Evolutionary conservation across 1,140 invertebrate species (phyloP).

Genomic region (Aphaenogaster rudis): DNA sequence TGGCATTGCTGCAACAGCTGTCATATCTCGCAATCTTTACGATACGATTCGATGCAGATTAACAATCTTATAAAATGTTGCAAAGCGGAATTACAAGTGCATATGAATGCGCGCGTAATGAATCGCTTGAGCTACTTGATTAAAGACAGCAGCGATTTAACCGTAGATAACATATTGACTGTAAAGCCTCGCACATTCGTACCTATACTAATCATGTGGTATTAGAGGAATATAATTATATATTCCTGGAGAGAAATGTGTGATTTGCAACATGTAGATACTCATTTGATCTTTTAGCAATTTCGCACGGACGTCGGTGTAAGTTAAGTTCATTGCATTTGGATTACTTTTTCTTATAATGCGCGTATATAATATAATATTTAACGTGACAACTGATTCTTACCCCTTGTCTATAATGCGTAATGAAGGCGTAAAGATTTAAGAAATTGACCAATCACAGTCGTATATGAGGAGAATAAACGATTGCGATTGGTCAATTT

Average conservation of each 20-base stretch:
- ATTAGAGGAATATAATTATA: constrained; percentile 51
- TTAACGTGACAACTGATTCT: background rate
- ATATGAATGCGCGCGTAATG: constrained; percentile 21
- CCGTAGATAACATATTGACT: constrained; percentile 45
- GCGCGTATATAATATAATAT: constrained; percentile 12
- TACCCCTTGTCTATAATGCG: too few relatives aligned
- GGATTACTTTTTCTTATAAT: constrained; percentile 17
- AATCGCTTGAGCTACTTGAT: constrained; percentile 50
- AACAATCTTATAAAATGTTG: constrained; percentile 63
- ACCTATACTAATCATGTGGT: constrained; percentile 25
- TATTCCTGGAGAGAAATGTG: background rate
- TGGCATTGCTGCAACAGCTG: constrained; percentile 43
- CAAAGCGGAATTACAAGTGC: constrained; percentile 56
- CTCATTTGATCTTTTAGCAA: constrained; percentile 6
- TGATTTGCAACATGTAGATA: constrained; percentile 30
- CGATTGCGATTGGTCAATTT: too few relatives aligned
- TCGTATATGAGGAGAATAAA: too few relatives aligned
- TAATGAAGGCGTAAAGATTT: too few relatives aligned
- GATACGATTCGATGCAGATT: constrained; percentile 67
- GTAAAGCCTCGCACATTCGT: constrained; percentile 43
- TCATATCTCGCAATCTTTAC: constrained; percentile 73
- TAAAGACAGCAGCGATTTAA: constrained; percentile 46
- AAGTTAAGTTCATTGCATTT: constrained; percentile 18
- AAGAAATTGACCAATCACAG: too few relatives aligned
- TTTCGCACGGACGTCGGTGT: constrained; percentile 11